Percentiles rank a stretch among this genome's conserved stretches.
Conservation (phyloP, 2,797 vertebrate genomes). For the Enteromius viviparus region DNA sequence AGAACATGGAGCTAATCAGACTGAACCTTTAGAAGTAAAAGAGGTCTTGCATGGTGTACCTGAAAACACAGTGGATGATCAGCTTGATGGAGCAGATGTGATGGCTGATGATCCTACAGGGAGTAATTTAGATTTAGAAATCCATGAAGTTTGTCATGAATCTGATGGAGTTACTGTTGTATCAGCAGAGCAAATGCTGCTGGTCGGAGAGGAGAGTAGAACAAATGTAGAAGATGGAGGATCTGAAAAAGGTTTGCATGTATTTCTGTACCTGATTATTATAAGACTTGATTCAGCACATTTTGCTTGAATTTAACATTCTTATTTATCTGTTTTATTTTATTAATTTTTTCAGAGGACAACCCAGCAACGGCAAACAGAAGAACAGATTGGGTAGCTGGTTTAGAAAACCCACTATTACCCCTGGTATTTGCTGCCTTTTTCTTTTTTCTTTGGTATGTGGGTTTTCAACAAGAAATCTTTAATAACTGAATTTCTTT, state of each 20-base stretch:
- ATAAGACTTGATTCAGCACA: background rate
- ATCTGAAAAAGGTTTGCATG: conserved; percentile 22
- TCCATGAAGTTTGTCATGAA: background rate
- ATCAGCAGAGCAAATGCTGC: background rate
- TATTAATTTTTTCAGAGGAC: background rate
- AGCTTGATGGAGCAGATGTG: background rate
- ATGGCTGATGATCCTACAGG: background rate
- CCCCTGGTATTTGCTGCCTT: conserved; percentile 5
- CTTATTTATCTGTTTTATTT: background rate
- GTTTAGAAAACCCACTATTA: conserved; percentile 19
- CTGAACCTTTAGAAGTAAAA: background rate
- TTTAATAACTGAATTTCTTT: background rate
- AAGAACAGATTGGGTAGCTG: conserved; percentile 8
- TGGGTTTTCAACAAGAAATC: background rate
- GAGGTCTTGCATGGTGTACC: background rate
- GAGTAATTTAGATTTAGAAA: conserved; percentile 11
- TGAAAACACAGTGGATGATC: background rate
- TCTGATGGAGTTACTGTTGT: background rate
- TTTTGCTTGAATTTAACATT: background rate
- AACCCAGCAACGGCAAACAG: background rate
- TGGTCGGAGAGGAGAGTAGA: background rate
- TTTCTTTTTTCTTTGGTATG: background rate
- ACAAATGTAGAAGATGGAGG: background rate
- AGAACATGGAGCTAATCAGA: background rate
- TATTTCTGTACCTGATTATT: background rate